A percentile compares a stretch with the other conserved stretches of the same genome.
These are phyloP conservation scores for Lutra lutra DNA, from an alignment of 2,797 vertebrate species.

Conservation along the genomic window DNA sequence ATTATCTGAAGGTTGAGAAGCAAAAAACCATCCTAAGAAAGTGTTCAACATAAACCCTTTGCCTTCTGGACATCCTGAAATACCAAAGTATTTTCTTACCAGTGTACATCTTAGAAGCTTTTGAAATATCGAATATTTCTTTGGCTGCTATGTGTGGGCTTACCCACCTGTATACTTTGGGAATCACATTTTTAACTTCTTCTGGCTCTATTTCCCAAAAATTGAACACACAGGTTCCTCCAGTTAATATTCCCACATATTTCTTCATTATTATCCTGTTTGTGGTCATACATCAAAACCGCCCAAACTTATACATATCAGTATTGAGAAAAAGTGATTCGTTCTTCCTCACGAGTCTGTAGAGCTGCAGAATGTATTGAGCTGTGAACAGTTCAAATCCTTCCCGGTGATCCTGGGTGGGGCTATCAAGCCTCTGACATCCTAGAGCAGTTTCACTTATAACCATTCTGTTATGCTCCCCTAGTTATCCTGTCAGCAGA, in stretches of 20 bases:
- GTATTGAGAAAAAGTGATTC: background rate
- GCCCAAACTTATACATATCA: background rate
- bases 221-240: background rate
- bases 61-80: background rate
- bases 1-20: background rate
- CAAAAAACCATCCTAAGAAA: background rate
- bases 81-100: background rate
- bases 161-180: background rate
- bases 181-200: slow-evolving; percentile 12
- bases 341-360: background rate
- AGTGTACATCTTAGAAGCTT: background rate
- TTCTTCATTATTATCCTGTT: background rate
- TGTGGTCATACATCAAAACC: background rate
- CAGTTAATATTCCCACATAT: background rate
- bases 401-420: background rate
- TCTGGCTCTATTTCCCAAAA: slow-evolving; percentile 5
- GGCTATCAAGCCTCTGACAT: background rate
- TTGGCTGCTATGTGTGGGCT: background rate
- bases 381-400: background rate
- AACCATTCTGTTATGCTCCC: background rate
- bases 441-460: background rate
- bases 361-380: background rate
- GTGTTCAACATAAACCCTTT: background rate
- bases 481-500: background rate
- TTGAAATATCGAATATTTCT: background rate